Evolutionary conservation across 2,113 vertebrate species (phyloP).

Genomic region (Mixornis gularis): DNA sequence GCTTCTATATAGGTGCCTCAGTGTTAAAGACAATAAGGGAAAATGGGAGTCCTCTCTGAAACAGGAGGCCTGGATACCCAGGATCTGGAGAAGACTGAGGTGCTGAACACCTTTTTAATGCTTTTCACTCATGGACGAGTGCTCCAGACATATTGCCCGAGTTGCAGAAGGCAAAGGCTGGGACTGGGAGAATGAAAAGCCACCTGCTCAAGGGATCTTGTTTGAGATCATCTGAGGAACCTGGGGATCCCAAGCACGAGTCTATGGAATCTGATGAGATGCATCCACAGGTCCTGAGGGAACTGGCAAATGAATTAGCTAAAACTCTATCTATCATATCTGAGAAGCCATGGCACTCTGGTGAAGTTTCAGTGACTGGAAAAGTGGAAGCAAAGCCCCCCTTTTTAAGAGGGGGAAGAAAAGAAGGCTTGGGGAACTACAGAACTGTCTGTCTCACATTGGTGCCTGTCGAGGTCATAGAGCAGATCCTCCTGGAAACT

Average conservation of each 20-base stretch:
- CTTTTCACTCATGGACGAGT: background rate
- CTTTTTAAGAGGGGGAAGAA: background rate
- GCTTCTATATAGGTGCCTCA: background rate
- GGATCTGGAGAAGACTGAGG: background rate
- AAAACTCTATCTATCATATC: no score
- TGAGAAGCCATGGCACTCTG: background rate
- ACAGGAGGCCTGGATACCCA: background rate
- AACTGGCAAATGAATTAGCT: background rate
- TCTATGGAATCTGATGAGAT: background rate
- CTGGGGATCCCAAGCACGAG: background rate
- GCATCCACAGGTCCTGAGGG: background rate
- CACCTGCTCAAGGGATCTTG: background rate
- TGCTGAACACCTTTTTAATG: background rate
- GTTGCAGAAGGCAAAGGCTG: background rate
- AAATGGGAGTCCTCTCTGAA: background rate
- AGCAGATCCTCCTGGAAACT: background rate
- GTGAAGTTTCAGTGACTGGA: background rate
- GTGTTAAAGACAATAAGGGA: background rate
- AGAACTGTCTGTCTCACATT: background rate
- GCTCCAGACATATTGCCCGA: background rate
- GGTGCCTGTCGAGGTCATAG: background rate
- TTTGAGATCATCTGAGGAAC: background rate
- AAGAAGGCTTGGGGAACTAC: background rate
- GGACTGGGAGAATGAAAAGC: background rate
- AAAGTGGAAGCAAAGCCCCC: background rate